Evolutionary conservation across 2,113 vertebrate genomes (phyloP).

Genomic region (Burhinus bistriatus): DNA sequence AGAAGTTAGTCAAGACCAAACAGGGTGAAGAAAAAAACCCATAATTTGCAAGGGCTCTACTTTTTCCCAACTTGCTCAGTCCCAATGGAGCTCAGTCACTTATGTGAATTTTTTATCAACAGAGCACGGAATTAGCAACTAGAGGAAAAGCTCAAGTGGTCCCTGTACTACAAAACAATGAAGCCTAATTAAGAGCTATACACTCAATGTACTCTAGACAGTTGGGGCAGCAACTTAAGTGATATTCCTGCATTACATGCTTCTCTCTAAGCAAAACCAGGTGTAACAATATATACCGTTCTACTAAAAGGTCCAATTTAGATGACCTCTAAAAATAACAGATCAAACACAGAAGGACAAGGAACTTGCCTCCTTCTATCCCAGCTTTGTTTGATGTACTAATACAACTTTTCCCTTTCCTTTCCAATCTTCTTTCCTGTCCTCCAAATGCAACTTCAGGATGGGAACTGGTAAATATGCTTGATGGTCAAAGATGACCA

Average conservation of each 20-base stretch:
- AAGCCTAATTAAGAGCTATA: background rate
- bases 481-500: background rate
- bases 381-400: background rate
- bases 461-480: background rate
- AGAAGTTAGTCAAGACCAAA: background rate
- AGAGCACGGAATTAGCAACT: background rate
- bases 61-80: background rate
- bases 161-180: background rate
- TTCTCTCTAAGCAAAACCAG: background rate
- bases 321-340: background rate
- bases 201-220: background rate
- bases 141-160: background rate
- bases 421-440: background rate
- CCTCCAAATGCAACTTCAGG: background rate
- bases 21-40: background rate
- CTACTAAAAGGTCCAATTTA: background rate
- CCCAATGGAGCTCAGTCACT: rapidly evolving
- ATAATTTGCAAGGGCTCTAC: background rate
- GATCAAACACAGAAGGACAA: background rate
- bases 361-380: background rate
- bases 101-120: background rate
- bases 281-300: background rate
- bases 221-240: background rate
- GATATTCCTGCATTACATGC: background rate
- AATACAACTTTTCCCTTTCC: background rate